Base-by-base conservation (phyloP, 2,888 invertebrate genomes). In the Caenorhabditis angaria region DNA sequence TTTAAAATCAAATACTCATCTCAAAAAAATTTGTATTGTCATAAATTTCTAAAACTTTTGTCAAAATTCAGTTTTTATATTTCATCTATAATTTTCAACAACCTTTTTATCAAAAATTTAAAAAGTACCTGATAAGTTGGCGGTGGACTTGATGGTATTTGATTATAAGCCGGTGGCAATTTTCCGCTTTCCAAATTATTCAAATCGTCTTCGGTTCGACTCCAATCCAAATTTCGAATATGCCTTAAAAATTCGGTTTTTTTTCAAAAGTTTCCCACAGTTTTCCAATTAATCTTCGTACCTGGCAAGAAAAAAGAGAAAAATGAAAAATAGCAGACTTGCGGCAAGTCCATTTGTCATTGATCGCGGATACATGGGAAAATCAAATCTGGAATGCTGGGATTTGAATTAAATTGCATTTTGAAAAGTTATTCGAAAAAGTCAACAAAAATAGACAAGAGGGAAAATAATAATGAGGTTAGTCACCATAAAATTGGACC, bases 331-430 rank as follows among this genome's bases (percentile, higher is more conserved):
- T n/a, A 81, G 64, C 1, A 80, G 58, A 22, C 76, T 71, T 10
- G 77, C 79, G n/a, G 73, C 78, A 22, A 72, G 65, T 27, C 81
- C 81, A 62, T 81, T 79, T 3, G 78, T 75, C 70, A 81, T 74
- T 22, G 76, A 75, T 53, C 80, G 72, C 35, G 65, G 70, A 65
- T 79, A 75, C 81, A 81, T 81, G 22, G 6, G 41, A 32, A 32
- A 32, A 32, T 32, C 6, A 32, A n/a, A n/a, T n/a, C 32, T 32
- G 10, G 10, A 32, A 32, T 32, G 5, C 10, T 8, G 32, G 32
- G 32, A 32, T 32, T 32, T n/a, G n/a, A n/a, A n/a, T n/a, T n/a
- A n/a, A n/a, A n/a, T n/a, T n/a, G n/a, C n/a, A 32, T 32, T 32
- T 32, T 5, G 32, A 10, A 32, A 10, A n/a, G n/a, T n/a, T n/a